Percentiles rank a stretch among this genome's conserved stretches.
phyloP scores from a whole-genome alignment of 2,113 vertebrate genomes.

The Excalfactoria chinensis region DNA sequence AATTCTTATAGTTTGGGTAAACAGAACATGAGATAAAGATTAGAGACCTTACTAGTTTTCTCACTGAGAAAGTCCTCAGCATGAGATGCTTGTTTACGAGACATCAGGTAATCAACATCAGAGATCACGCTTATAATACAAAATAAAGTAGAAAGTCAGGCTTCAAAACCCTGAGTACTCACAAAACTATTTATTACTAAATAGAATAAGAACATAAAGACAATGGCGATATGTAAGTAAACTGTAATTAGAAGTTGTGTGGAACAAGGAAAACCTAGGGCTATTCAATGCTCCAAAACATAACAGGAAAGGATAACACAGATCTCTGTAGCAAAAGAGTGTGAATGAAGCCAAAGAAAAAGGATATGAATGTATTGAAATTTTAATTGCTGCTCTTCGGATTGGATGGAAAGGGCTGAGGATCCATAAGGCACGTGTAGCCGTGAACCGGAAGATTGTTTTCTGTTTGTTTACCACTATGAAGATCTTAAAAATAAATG shows the following conservation, averaged over 20 bases:
- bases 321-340: not conserved
- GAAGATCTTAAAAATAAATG: constrained; percentile 84
- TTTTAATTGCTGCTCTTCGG: constrained; percentile 89
- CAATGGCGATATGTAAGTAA: not conserved
- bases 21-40: not conserved
- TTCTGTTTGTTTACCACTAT: constrained; percentile 97
- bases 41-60: not conserved
- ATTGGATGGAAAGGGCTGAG: constrained; percentile 93
- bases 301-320: accelerated
- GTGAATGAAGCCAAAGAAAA: constrained; percentile 1
- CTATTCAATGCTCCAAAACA: not conserved
- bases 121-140: not conserved
- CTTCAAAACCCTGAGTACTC: not conserved
- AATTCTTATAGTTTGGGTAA: not conserved
- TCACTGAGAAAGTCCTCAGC: not conserved
- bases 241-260: not conserved
- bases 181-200: not conserved
- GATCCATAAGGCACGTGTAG: constrained; percentile 92
- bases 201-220: not conserved
- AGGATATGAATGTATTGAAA: constrained; percentile 99
- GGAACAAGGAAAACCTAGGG: not conserved
- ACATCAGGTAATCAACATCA: not conserved
- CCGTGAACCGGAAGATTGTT: constrained; percentile 96
- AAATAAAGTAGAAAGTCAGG: not conserved
- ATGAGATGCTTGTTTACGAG: not conserved